Evolutionary conservation across 2,113 vertebrate species (phyloP).

Genomic region (Serilophus lunatus): DNA sequence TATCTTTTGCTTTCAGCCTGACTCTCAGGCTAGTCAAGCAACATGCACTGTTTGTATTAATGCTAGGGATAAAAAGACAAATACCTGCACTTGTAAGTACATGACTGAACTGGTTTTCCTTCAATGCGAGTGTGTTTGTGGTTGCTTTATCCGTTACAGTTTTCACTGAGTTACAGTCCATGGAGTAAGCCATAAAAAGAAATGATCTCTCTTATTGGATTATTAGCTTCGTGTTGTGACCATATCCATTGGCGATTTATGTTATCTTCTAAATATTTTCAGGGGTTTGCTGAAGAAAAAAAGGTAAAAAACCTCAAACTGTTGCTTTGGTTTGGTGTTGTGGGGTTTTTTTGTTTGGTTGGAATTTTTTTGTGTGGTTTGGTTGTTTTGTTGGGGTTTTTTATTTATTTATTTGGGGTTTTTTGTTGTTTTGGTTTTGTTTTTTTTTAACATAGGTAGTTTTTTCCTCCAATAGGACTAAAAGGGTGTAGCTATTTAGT

Average conservation of each 20-base stretch:
- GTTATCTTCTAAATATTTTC: neutral
- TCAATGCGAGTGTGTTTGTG: neutral
- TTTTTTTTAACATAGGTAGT: neutral
- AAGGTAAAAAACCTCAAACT: fast-evolving
- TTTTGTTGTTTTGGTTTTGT: neutral
- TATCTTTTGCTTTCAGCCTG: neutral
- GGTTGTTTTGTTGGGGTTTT: neutral
- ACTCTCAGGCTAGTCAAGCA: neutral
- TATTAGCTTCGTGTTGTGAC: neutral
- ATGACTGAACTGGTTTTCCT: neutral
- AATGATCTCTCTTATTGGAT: neutral
- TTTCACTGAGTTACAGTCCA: neutral
- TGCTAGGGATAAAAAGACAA: neutral
- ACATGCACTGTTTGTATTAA: neutral
- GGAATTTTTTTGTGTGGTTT: too few relatives aligned
- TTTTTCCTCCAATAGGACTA: neutral
- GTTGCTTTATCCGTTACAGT: neutral
- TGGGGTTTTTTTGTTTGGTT: too few relatives aligned
- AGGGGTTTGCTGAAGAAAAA: neutral
- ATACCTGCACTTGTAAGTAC: neutral
- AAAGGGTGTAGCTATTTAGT: neutral
- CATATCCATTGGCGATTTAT: neutral
- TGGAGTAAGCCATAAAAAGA: neutral
- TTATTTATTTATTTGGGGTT: neutral
- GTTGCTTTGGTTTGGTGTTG: fast-evolving